Evolutionary conservation across 1,140 invertebrate genomes (phyloP).

Genomic region (Tribolium castaneum): DNA sequence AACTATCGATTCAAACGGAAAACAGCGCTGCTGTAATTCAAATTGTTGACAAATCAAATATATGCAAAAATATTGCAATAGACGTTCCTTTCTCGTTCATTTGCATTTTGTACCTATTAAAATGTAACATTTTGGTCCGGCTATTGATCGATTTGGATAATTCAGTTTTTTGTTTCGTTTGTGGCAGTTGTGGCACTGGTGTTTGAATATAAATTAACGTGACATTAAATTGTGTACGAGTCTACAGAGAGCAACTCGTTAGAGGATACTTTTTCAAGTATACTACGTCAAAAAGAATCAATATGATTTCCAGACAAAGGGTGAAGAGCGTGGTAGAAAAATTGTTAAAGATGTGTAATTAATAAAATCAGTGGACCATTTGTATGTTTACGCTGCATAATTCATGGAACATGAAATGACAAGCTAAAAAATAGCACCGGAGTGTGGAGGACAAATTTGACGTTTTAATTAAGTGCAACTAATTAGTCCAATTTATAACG

Average conservation of each 20-base stretch:
- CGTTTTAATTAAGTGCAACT: constrained; percentile 10
- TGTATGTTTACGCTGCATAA: neutral
- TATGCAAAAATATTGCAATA: constrained; percentile 22
- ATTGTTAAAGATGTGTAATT: neutral
- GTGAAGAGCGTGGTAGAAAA: too few relatives aligned
- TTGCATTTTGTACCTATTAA: constrained; percentile 30
- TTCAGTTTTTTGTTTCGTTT: constrained; percentile 16
- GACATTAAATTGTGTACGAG: constrained; percentile 3
- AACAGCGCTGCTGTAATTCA: neutral
- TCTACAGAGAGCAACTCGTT: neutral
- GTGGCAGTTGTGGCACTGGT: constrained; percentile 21
- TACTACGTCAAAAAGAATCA: neutral
- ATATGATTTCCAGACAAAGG: too few relatives aligned
- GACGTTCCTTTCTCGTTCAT: constrained; percentile 6
- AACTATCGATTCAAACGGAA: neutral
- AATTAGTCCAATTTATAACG: constrained; percentile 13
- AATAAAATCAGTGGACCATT: neutral
- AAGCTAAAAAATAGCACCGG: neutral
- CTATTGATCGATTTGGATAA: constrained; percentile 28
- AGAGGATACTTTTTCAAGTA: neutral
- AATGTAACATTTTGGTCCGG: constrained; percentile 24
- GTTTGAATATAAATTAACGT: constrained; percentile 35
- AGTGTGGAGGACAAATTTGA: neutral
- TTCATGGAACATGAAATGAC: neutral
- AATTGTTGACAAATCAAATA: constrained; percentile 14